Evolutionary conservation across 2,888 invertebrate genomes (phyloP).

Genomic region (Encarsia formosa): DNA sequence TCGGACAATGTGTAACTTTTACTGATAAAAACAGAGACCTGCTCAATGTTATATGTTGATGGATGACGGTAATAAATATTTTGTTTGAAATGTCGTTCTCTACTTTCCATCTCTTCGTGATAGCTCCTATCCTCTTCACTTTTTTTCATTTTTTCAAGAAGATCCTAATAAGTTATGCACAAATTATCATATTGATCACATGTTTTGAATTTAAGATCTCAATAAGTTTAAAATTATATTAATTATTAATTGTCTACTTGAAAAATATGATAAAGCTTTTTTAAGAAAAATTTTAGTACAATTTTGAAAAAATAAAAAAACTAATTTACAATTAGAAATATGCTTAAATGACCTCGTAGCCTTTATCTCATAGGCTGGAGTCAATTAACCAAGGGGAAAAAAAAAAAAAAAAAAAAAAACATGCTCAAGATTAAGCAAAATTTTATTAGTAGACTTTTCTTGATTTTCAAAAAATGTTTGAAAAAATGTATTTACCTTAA

Average conservation of each 20-base stretch:
- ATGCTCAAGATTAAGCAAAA: background rate
- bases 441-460: background rate
- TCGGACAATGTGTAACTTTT: slow-evolving; percentile 55
- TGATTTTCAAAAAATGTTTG: background rate
- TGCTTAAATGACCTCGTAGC: too few relatives aligned
- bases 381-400: too few relatives aligned
- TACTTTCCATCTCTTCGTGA: slow-evolving; percentile 52
- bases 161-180: slow-evolving; percentile 46
- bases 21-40: slow-evolving; percentile 59
- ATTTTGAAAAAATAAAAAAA: too few relatives aligned
- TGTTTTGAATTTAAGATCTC: too few relatives aligned
- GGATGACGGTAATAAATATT: slow-evolving; percentile 66
- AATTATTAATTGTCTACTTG: too few relatives aligned
- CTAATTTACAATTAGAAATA: too few relatives aligned
- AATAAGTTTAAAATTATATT: too few relatives aligned
- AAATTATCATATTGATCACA: too few relatives aligned
- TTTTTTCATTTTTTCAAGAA: slow-evolving; percentile 62
- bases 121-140: slow-evolving; percentile 60
- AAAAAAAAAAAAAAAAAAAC: too few relatives aligned
- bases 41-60: slow-evolving; percentile 53
- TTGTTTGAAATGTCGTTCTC: slow-evolving; percentile 57
- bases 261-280: too few relatives aligned
- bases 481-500: slow-evolving; percentile 50
- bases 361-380: too few relatives aligned
- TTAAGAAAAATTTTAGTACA: too few relatives aligned